Base-by-base conservation (phyloP, 2,888 invertebrate genomes). In the Pseudolycoriella hygida region DNA sequence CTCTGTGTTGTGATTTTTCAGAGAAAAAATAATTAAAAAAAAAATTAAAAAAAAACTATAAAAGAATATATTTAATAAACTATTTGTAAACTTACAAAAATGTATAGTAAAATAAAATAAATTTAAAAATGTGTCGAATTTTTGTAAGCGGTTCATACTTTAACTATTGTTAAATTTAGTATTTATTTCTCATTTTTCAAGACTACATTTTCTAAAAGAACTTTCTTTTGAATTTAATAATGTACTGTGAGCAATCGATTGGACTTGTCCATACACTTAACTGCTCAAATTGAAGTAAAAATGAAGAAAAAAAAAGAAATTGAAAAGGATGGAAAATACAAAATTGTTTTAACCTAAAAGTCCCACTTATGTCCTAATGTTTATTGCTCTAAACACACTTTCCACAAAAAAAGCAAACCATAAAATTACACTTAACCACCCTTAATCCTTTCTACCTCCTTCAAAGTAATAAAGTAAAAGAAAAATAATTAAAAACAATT, bases 1-100 rank as follows among this genome's bases (percentile, higher is more conserved):
- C 48, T 49, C 48, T 47, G 48, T 49, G 48, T 49, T 49, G 48
- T 49, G 48, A 49, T 49, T 49, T 47, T 49, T 46, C 44, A 45
- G 38, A 43, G 45, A 30, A 46, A 41, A 40, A 44, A n/a, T n/a
- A 20, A 40, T 37, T 19, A 40, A 10, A 44, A 41, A 34, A 43
- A 40, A 40, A 43, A 34, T 43, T 17, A 43, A 37, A 43, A 12
- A 34, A 37, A 32, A 43, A 5, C 11, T 8, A 8, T 10, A 34
- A 42, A 41, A 12, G 25, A 41, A 25, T 20, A 41, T 34, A 34
- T 34, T 34, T 20, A 41, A 41, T n/a, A 25, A 42, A 42, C 42
- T 42, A 30, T 42, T 42, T 42, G 30, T 42, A 42, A 12, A 20
- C 25, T 41, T 25, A 43, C 4, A 34, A 32, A 43, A 34, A 14